Conservation (phyloP, 2,888 invertebrate genomes). For the Maniola hyperantus region DNA sequence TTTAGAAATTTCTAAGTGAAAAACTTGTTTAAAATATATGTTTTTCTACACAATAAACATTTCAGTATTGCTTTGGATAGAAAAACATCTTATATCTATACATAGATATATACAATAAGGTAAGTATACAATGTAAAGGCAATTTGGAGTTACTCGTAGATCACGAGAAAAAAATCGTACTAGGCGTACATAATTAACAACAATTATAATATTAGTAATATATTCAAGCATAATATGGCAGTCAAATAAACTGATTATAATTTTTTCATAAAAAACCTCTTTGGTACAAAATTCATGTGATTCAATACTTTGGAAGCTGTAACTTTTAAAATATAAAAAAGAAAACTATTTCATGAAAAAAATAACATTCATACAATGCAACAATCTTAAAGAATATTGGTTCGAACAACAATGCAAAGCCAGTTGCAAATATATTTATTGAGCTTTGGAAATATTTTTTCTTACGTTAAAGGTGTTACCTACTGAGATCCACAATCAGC, state of each 20-base stretch:
- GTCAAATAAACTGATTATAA: neutral
- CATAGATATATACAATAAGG: neutral
- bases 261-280: conserved; percentile 21
- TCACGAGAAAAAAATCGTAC: neutral
- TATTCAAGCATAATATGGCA: conserved; percentile 4
- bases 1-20: conserved; percentile 8
- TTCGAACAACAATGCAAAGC: conserved; percentile 48
- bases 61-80: neutral
- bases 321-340: neutral
- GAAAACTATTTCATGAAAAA: conserved; percentile 24
- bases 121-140: conserved; percentile 16
- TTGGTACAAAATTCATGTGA: conserved; percentile 33
- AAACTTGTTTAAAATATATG: neutral
- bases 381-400: conserved; percentile 72
- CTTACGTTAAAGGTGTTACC: conserved; percentile 58
- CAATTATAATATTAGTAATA: neutral
- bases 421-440: conserved; percentile 49
- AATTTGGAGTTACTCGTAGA: neutral
- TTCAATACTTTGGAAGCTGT: conserved; percentile 2
- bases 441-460: conserved; percentile 61
- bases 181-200: neutral
- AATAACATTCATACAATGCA: conserved; percentile 53
- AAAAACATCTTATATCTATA: conserved; percentile 10
- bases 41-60: neutral
- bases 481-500: conserved; percentile 81